Percentiles rank a stretch among this genome's conserved stretches.
These are phyloP conservation scores for Saguinus oedipus DNA, from an alignment of 2,797 vertebrate genomes.

Conservation along the genomic window DNA sequence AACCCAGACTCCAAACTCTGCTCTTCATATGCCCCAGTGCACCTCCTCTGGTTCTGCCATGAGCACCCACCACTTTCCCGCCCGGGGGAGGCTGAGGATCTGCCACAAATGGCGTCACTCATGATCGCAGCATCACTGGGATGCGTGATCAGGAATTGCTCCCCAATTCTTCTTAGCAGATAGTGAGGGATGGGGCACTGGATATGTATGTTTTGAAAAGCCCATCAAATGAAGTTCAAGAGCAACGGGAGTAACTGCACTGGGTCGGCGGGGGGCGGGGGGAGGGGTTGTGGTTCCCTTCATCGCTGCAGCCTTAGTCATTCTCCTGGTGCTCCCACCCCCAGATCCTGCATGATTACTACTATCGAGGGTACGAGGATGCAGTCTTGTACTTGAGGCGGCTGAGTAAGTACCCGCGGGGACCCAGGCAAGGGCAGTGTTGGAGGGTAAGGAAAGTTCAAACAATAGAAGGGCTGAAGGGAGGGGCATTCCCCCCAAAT, in stretches of 20 bases:
- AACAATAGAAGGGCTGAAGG: neutral
- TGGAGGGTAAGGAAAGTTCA: neutral
- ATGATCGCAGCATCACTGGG: neutral
- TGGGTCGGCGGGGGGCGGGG: neutral
- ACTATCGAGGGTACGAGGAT: constrained; percentile 90
- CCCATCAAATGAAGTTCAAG: neutral
- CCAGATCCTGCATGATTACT: constrained; percentile 89
- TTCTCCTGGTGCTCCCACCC: neutral
- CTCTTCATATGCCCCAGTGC: neutral
- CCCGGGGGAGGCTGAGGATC: neutral
- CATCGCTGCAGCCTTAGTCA: neutral
- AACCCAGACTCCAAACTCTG: neutral
- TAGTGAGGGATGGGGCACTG: neutral
- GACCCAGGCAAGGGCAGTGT: neutral
- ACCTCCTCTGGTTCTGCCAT: neutral
- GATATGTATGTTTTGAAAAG: neutral
- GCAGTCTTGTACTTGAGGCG: constrained; percentile 86
- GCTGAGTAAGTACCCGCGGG: constrained; percentile 84
- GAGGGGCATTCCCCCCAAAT: fast-evolving
- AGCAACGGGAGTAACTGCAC: neutral
- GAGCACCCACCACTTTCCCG: neutral
- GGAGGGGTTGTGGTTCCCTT: fast-evolving
- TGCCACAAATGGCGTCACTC: neutral
- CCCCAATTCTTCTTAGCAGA: neutral
- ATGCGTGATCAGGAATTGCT: neutral